Evolutionary conservation across 2,113 vertebrate species (phyloP), one percentile per base, ranked within the genome.

Genomic region (Epinephelus fuscoguttatus): DNA sequence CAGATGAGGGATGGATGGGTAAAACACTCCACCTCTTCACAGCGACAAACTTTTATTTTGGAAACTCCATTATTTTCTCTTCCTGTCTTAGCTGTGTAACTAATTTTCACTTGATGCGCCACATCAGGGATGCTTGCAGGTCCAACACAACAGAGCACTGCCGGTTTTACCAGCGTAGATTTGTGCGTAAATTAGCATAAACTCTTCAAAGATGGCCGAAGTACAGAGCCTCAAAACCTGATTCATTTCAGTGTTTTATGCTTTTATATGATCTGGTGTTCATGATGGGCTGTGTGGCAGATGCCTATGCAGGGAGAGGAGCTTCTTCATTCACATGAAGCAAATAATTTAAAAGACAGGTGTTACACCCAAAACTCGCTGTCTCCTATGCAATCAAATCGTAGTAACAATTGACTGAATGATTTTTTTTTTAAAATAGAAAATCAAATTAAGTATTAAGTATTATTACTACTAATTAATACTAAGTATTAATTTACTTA

Each of bases 91-190:
- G 3, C 40, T 15, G 18, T 45, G 50, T 68, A 0, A 40, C 14
- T 10, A 0, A 2, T 1, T 19, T 11, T 6, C 0, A 0, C 70
- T 87, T 89, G 80, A 87, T 93, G 91, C 89, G 86, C 91, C 89
- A 91, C 88, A 89, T 88, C 91, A 84, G 85, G 90, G 89, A 86
- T 66, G 86, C 85, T 92, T 69, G 62, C 88, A 84, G 86, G 74
- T 88, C 83, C 84, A 86, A 67, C 79, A 83, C 62, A 88, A 77
- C 83, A 70, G 84, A 84, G 74, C 61, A 37, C 67, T 53, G 76
- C 82, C 60, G 87, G 82, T 81, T 63, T 55, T 4, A 85, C 13
- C 83, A 76, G 71, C 85, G 70, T 85, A 84, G 45, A 82, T 86
- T 70, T 88, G 45, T 88, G 69, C 84, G 81, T 89, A 89, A 82